Base-by-base conservation (phyloP, 2,797 vertebrate species). In the Urocyon cinereoargenteus region DNA sequence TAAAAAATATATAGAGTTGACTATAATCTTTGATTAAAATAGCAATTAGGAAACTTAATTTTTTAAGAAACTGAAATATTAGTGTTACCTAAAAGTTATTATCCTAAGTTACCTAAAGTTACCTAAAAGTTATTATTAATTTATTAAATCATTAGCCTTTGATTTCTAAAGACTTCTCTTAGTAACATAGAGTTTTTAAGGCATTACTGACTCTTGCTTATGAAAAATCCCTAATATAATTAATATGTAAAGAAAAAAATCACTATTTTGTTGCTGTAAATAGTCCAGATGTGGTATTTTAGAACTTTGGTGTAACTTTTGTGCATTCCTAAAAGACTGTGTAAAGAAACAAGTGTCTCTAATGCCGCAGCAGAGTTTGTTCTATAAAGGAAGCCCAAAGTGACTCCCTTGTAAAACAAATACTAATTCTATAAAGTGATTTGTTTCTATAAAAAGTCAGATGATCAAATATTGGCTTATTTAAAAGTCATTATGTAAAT, bases 181-280 rank as follows among this genome's bases (percentile, higher is more conserved):
- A 88, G 34, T 91, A 86, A 79, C 6, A 90, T 19, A 83, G 24
- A 5, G 5, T 84, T 97, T 96, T 53, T 53, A 24, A 94, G 87
- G 77, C 3, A 97, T 16, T 8, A 95, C 13, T 78, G 26, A 79
- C 9, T 75, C 16, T 68, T 51, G 1, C 70, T 82, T 79, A 87
- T 57, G 62, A 78, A 86, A 90, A 26, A 75, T 36, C 12, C 6
- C 45, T 66, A 73, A 62, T 85, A 57, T 68, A 91, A 57, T 84
- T 62, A 91, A n/a, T 57, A 26, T 31, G 55, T 49, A 89, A 81
- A n/a, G 6, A 34, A 84, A 61, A 59, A 49, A 16, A 36, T 59
- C 62, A 19, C 10, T 45, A 21, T 75, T 73, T 66, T 68, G 13
- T n/a, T 94, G 2, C 1, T 70, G 26, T 62, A 55, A 94, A 91